phyloP scores from a whole-genome alignment of 1,140 invertebrate genomes.

The Drosophila parabipectinata region DNA sequence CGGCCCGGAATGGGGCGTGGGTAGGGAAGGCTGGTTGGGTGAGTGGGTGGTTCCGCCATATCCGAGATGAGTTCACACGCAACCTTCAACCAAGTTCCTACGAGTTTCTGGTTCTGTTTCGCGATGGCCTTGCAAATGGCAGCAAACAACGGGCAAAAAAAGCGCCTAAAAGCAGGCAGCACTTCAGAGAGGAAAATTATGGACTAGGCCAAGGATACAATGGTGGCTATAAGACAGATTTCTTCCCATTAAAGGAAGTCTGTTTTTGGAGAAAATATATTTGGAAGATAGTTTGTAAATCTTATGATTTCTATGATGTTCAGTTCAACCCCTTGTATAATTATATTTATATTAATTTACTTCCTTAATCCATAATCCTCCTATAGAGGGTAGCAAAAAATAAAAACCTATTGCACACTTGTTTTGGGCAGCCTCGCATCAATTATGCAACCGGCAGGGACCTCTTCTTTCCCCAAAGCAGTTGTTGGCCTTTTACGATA shows the following conservation, averaged over 20 bases:
- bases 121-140: slow-evolving; percentile 58
- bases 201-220: slow-evolving; percentile 72
- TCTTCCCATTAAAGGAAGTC: not conserved
- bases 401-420: slow-evolving; percentile 15
- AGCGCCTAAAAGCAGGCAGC: slow-evolving; percentile 61
- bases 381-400: slow-evolving; percentile 16
- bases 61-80: slow-evolving; percentile 53
- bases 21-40: not conserved
- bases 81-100: slow-evolving; percentile 50
- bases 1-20: slow-evolving; percentile 7
- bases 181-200: slow-evolving; percentile 27
- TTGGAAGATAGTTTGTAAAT: too few species aligned
- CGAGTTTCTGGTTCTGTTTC: slow-evolving; percentile 37
- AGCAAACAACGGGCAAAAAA: slow-evolving; percentile 36
- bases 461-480: slow-evolving; percentile 38
- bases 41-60: slow-evolving; percentile 3
- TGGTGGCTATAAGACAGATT: not conserved
- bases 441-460: slow-evolving; percentile 64
- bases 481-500: slow-evolving; percentile 69
- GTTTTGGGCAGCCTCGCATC: slow-evolving; percentile 47
- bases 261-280: not conserved
- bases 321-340: not conserved
- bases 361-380: slow-evolving; percentile 1
- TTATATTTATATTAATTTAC: not conserved
- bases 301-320: not conserved